A percentile compares a stretch with the other conserved stretches of the same genome.
These are phyloP conservation scores for Sylvia atricapilla DNA, from an alignment of 2,113 vertebrate genomes.

Conservation along the genomic window DNA sequence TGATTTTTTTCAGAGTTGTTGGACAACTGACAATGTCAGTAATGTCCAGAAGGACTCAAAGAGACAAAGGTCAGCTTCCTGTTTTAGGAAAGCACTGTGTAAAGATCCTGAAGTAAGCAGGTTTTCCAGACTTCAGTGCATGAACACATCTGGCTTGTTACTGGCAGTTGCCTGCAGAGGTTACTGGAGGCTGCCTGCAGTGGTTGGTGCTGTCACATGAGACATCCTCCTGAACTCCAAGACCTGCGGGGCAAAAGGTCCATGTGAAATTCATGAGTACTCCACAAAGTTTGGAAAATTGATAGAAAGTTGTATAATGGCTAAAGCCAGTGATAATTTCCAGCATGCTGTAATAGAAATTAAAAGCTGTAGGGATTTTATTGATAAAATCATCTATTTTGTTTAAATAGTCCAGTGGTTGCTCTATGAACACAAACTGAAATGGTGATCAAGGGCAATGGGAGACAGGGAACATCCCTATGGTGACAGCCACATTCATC, in stretches of 20 bases:
- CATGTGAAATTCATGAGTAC: fast-evolving
- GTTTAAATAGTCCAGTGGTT: not conserved
- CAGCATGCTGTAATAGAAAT: not conserved
- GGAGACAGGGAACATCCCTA: not conserved
- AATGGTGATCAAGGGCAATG: not conserved
- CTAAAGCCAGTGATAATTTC: not conserved
- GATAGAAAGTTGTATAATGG: not conserved
- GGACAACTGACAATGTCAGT: not conserved
- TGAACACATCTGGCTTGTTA: fast-evolving
- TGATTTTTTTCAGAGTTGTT: not conserved
- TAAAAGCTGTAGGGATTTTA: not conserved
- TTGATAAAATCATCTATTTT: not conserved
- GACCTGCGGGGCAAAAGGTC: not conserved
- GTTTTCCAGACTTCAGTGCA: not conserved
- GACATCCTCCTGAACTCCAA: not conserved
- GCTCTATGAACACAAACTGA: not conserved
- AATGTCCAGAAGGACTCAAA: not conserved
- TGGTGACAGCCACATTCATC: not conserved
- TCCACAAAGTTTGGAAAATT: not conserved
- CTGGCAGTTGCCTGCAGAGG: not conserved
- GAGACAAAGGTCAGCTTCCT: not conserved
- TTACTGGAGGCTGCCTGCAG: not conserved
- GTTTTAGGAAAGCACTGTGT: not conserved
- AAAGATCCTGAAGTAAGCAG: not conserved
- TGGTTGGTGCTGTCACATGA: not conserved